These are phyloP conservation scores for Spea bombifrons DNA, from an alignment of 2,113 vertebrate species.

Conservation along the genomic window DNA sequence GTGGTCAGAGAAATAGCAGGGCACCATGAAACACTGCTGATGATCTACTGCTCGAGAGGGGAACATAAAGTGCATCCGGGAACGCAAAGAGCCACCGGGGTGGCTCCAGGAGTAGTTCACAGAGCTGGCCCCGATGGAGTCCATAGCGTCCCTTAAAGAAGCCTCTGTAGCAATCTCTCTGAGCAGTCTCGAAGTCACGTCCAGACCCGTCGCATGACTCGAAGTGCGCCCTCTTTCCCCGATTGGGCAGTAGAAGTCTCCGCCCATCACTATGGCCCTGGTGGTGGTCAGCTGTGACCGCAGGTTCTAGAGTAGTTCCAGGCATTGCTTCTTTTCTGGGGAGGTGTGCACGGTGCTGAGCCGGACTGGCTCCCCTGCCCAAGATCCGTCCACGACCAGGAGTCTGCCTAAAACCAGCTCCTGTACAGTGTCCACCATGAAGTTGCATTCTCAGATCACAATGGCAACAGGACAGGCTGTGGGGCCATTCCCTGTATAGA, in stretches of 20 bases:
- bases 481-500: not conserved
- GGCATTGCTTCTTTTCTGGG: not conserved
- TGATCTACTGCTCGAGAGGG: too few species aligned
- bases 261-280: not conserved
- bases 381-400: slow-evolving; percentile 14
- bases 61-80: too few species aligned
- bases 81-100: too few species aligned
- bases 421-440: slow-evolving; percentile 6
- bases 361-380: slow-evolving; percentile 1
- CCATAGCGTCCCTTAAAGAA: too few species aligned
- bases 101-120: too few species aligned
- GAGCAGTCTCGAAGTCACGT: too few species aligned
- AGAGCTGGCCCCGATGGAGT: too few species aligned
- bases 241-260: not conserved
- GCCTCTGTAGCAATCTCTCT: too few species aligned
- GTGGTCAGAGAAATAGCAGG: too few species aligned
- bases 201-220: too few species aligned
- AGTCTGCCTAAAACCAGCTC: not conserved
- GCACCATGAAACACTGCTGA: too few species aligned
- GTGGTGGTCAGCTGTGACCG: not conserved
- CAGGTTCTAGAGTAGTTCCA: not conserved
- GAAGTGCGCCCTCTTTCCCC: too few species aligned
- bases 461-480: slow-evolving; percentile 11
- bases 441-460: not conserved
- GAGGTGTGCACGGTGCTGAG: slow-evolving; percentile 1